Evolutionary conservation across 2,113 vertebrate genomes (phyloP), one percentile per base, ranked within the genome.

Genomic region (Halichoeres trimaculatus): DNA sequence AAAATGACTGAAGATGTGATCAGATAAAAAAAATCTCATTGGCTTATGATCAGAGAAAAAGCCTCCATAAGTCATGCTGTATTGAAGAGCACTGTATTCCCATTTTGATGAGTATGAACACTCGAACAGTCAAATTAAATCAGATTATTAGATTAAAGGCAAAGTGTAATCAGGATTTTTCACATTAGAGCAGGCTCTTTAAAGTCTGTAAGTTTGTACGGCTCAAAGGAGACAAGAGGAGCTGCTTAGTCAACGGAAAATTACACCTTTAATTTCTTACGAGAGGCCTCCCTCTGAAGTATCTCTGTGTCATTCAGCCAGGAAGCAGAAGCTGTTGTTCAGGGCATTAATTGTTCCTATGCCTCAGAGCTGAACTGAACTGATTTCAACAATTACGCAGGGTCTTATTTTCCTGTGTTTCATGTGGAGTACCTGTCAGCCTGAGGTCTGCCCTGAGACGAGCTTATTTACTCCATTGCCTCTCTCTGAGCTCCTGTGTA

Each of bases 351-450:
- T 26, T 53, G 35, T 74, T 58, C 51, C 36, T 58, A 26, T 67
- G 36, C 71, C 43, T 26, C 30, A 43, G 50, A 54, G 48, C 61
- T 63, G 23, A 30, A n/a, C n/a, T 35, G 68, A 11, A 7, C 41
- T 71, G 48, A 62, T 75, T 72, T 67, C 19, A 51, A 43, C 5
- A 75, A 24, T 23, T 78, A 57, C 41, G 70, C 36, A 52, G 50
- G 41, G 45, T 73, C 59, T 52, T 60, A 14, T 85, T 81, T 74
- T 77, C 30, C 19, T 10, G 38, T 83, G 76, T 85, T 85, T 77
- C 36, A 26, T 78, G 53, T 83, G 66, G 82, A 86, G 81, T 43
- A 76, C 56, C 81, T 88, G 85, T 79, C 86, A 90, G 68, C 74
- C 40, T 54, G 38, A 41, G 85, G 62, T 71, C 47, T 68, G 67